These are phyloP conservation scores for Elmis aenea DNA, from an alignment of 2,888 invertebrate species.

Conservation along the genomic window DNA sequence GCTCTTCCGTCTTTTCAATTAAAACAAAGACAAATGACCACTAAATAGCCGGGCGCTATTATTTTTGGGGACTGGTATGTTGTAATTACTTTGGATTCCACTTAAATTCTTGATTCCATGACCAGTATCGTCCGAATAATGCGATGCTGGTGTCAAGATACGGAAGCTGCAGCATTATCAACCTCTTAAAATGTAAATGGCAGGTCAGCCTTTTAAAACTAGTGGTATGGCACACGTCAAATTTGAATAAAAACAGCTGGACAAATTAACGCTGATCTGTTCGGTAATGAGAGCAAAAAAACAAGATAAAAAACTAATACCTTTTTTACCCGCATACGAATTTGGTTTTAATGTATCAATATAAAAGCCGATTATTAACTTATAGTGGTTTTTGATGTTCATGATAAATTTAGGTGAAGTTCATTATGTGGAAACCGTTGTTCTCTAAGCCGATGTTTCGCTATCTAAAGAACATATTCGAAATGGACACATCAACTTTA, in stretches of 20 bases:
- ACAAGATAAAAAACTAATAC: conserved; percentile 5
- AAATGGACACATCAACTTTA: conserved; percentile 12
- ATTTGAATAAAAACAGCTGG: conserved; percentile 4
- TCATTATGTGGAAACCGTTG: conserved; percentile 12
- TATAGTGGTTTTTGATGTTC: conserved; percentile 23
- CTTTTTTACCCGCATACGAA: background rate
- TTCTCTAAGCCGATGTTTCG: conserved; percentile 9
- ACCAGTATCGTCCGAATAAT: too few species aligned
- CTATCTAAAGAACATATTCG: conserved; percentile 16
- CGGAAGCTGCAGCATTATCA: too few species aligned
- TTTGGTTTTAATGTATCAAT: conserved; percentile 8
- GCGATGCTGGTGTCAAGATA: too few species aligned
- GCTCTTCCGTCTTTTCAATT: too few species aligned
- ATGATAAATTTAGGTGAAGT: conserved; percentile 15
- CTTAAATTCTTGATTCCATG: too few species aligned
- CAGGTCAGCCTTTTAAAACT: too few species aligned
- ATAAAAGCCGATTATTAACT: conserved; percentile 19
- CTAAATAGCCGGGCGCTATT: too few species aligned
- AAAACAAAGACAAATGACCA: too few species aligned
- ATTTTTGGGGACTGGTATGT: too few species aligned
- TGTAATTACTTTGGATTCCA: too few species aligned
- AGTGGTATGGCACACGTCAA: conserved; percentile 7
- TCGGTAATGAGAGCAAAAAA: conserved; percentile 6
- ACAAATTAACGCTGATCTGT: conserved; percentile 6
- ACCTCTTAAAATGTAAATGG: too few species aligned